phyloP scores from a whole-genome alignment of 2,797 vertebrate genomes.

The Orientallactaga sibirica region DNA sequence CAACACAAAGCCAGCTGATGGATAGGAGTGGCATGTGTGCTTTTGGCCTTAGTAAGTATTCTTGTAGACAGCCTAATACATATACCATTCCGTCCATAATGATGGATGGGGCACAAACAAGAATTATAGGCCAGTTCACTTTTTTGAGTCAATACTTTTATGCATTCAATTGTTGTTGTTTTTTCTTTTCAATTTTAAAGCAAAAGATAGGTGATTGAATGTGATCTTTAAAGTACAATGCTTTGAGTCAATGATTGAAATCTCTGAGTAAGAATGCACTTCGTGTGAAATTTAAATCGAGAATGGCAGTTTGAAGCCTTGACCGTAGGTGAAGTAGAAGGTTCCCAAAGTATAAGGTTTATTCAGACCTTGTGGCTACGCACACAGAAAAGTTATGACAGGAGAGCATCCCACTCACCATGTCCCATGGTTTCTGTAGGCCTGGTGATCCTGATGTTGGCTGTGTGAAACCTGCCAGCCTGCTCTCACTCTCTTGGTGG shows the following conservation, averaged over 20 bases:
- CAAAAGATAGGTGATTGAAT: constrained; percentile 33
- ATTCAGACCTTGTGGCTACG: constrained; percentile 25
- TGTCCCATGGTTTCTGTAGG: not conserved
- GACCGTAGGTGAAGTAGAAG: constrained; percentile 9
- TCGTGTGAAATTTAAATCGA: constrained; percentile 34
- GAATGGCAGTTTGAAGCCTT: not conserved
- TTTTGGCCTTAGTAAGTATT: not conserved
- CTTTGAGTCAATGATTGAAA: constrained; percentile 41
- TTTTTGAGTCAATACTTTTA: constrained; percentile 54
- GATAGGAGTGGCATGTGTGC: not conserved
- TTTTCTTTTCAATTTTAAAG: not conserved
- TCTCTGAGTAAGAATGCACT: not conserved
- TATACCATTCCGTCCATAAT: not conserved
- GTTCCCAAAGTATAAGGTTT: not conserved
- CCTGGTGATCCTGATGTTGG: not conserved
- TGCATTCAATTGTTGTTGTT: constrained; percentile 22
- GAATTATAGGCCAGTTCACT: not conserved
- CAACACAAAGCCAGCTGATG: not conserved
- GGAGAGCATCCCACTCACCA: not conserved
- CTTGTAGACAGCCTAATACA: not conserved
- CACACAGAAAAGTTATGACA: not conserved
- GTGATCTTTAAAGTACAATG: constrained; percentile 42
- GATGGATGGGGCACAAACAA: not conserved
- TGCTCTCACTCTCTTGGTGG: not conserved
- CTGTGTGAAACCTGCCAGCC: not conserved